Percentiles rank a stretch among this genome's conserved stretches.
phyloP scores from a whole-genome alignment of 2,113 vertebrate genomes.

The Callipepla squamata region DNA sequence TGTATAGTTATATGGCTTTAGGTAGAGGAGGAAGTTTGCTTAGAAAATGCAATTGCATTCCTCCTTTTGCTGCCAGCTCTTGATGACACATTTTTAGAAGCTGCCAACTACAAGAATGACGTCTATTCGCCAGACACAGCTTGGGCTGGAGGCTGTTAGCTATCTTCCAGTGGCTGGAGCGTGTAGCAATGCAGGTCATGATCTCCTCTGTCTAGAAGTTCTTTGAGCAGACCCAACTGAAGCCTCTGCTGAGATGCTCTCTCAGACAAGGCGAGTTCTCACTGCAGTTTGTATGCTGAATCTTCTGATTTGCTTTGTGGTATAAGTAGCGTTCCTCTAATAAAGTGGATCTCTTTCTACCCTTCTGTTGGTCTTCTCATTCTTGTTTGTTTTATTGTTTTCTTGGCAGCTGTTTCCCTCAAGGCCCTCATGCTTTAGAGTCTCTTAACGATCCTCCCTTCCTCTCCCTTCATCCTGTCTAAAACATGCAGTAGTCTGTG shows the following conservation, averaged over 20 bases:
- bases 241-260: not conserved
- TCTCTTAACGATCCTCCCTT: not conserved
- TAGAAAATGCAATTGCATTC: not conserved
- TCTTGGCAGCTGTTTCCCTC: not conserved
- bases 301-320: not conserved
- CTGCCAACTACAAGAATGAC: not conserved
- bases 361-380: not conserved
- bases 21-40: not conserved
- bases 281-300: not conserved
- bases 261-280: not conserved
- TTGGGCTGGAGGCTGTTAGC: not conserved
- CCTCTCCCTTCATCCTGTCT: not conserved
- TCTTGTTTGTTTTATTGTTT: not conserved
- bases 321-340: not conserved
- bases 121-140: not conserved
- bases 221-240: not conserved
- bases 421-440: accelerated
- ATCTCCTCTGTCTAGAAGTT: not conserved
- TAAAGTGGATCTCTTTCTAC: not conserved
- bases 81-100: not conserved
- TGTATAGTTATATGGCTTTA: not conserved
- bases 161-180: not conserved
- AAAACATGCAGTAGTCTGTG: not conserved
- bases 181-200: not conserved
- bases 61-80: not conserved